A percentile compares a stretch with the other conserved stretches of the same genome.
Evolutionary conservation across 2,113 vertebrate species (phyloP).

Genomic region (Cricetomys ansorgei): DNA sequence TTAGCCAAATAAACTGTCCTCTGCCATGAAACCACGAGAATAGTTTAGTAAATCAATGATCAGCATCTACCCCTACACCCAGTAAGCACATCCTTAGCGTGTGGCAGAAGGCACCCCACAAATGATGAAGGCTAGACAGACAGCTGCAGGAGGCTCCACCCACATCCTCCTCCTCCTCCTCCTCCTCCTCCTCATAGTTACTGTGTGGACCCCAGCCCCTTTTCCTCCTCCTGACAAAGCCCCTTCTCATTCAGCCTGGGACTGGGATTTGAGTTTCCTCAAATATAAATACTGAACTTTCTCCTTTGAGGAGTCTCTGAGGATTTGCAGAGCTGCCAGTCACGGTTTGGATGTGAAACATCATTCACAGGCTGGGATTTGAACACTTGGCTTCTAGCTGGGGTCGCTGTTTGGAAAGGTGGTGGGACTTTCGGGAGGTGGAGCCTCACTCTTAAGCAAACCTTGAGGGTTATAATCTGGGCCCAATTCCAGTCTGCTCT

Average conservation of each 20-base stretch:
- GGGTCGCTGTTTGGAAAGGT: not conserved
- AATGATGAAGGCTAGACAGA: not conserved
- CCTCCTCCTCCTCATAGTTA: no score
- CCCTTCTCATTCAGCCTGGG: not conserved
- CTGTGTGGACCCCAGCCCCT: not conserved
- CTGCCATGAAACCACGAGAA: no score
- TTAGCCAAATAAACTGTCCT: no score
- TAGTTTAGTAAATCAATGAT: no score
- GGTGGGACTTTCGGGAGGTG: not conserved
- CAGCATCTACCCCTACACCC: no score
- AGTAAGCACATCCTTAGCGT: not conserved
- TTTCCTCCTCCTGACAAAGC: not conserved
- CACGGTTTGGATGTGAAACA: not conserved
- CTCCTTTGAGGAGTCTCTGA: not conserved
- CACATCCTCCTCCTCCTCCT: not conserved
- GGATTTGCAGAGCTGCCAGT: not conserved
- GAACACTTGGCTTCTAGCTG: not conserved
- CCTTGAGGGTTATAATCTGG: not conserved
- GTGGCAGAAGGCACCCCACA: fast-evolving
- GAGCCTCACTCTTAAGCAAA: not conserved
- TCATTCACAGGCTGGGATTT: not conserved
- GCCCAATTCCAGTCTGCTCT: not conserved
- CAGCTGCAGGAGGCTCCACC: fast-evolving
- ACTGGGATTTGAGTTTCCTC: not conserved
- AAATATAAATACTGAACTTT: not conserved